phyloP scores from a whole-genome alignment of 1,140 invertebrate species.

The Drosophila funebris region DNA sequence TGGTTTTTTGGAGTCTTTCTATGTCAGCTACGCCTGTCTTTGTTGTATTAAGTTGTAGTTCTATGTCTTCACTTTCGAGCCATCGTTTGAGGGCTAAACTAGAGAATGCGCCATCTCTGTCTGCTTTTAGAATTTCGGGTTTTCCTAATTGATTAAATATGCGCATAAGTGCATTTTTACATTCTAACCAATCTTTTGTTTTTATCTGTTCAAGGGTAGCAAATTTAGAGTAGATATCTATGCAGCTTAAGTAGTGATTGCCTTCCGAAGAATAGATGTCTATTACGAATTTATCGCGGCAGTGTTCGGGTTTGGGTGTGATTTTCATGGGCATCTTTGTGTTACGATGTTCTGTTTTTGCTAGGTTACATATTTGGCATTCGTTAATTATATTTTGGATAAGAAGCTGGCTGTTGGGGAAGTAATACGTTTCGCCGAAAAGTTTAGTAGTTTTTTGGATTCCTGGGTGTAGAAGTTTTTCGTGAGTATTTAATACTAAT shows the following conservation, averaged over 20 bases:
- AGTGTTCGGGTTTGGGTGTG: constrained; percentile 1
- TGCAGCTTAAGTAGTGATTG: not conserved
- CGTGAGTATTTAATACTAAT: constrained; percentile 11
- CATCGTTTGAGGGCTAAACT: constrained; percentile 3
- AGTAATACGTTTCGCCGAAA: constrained; percentile 12
- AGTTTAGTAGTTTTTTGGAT: constrained; percentile 23
- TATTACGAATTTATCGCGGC: constrained; percentile 14
- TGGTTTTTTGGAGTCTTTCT: not conserved
- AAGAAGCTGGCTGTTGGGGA: constrained; percentile 13
- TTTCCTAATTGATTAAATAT: too few relatives aligned
- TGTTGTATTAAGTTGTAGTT: not conserved
- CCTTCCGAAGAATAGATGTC: constrained; percentile 4
- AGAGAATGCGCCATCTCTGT: not conserved
- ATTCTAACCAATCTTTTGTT: constrained; percentile 10
- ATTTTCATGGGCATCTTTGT: constrained; percentile 3
- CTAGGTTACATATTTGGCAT: constrained; percentile 16
- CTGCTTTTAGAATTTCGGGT: not conserved
- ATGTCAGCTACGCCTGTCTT: not conserved
- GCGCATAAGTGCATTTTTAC: constrained; percentile 4
- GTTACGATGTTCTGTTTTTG: constrained; percentile 4
- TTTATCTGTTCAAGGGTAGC: constrained; percentile 1
- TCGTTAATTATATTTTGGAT: constrained; percentile 23
- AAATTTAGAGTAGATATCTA: constrained; percentile 4
- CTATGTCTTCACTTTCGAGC: not conserved
- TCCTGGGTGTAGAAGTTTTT: constrained; percentile 19